Evolutionary conservation across 2,888 invertebrate species (phyloP), one percentile per base, ranked within the genome.

Genomic region (Heliconius hortense): DNA sequence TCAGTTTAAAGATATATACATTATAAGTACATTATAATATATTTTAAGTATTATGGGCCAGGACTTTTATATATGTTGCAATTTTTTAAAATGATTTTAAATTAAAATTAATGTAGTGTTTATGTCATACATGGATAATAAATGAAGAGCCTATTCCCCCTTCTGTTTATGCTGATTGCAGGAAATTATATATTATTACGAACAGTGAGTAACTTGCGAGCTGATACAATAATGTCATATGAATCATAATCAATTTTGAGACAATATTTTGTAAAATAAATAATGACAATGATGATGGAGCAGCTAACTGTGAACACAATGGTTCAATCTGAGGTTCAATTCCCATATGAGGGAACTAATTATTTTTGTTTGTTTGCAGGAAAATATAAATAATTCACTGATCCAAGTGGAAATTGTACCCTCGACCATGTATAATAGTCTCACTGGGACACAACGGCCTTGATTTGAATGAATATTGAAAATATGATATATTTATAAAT

Each of bases 121-220:
- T 24, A 39, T 70, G 70, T 60, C 26, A 74, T 76, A 53, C 66
- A 43, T 28, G 11, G n/a, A 56, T 56, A n/a, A 56, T n/a, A 56
- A 11, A 56, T 56, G 0, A 71, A 75, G 63, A 74, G 74, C 69
- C 48, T 39, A 72, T 72, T 74, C 78, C 79, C 79, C 79, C 77
- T 79, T 26, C 76, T 77, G 74, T 77, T 74, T 76, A 24, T 53
- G 70, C 56, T 31, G 53, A 76, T 64, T 35, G 43, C 76, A 78
- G 76, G 78, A 77, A 77, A 77, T 78, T 56, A 64, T 72, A 78
- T 79, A 77, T 73, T 72, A 74, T 74, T 66, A 66, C 66, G 77
- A 74, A 70, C 39, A 70, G 56, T 74, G 56, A 70, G 53, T 70
- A 43, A 59, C 56, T 71, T 35, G 63, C 5, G 15, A 63, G 62